Evolutionary conservation across 1,140 invertebrate species (phyloP).

Genomic region (Physella acuta): DNA sequence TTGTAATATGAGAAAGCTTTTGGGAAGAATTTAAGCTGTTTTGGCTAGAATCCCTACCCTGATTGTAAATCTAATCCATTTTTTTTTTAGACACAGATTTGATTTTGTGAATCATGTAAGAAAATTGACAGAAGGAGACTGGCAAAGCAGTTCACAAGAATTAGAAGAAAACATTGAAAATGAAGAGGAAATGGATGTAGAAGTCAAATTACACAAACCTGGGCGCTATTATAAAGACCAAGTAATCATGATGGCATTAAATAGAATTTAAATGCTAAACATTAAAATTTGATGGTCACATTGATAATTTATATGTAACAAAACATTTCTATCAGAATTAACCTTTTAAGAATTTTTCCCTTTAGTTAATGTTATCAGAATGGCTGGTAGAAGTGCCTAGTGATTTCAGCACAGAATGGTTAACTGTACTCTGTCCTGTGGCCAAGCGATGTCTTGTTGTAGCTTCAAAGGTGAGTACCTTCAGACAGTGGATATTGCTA

Average conservation of each 20-base stretch:
- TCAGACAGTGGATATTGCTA: no score
- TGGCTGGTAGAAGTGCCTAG: conserved; percentile 85
- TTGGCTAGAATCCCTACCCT: no score
- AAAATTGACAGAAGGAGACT: conserved; percentile 47
- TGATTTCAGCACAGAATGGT: conserved; percentile 74
- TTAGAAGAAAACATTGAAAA: conserved; percentile 38
- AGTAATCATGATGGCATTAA: conserved; percentile 30
- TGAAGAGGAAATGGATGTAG: conserved; percentile 35
- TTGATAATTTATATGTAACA: neutral
- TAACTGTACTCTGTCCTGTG: conserved; percentile 79
- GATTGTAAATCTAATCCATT: neutral
- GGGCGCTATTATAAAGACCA: conserved; percentile 54
- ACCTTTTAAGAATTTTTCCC: no score
- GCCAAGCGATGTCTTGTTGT: conserved; percentile 78
- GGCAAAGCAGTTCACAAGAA: conserved; percentile 42
- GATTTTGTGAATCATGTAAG: conserved; percentile 54
- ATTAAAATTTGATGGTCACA: no score
- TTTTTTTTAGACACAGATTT: conserved; percentile 48
- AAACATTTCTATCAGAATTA: neutral
- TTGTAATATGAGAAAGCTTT: neutral
- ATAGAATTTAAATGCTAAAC: no score
- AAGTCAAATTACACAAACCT: conserved; percentile 38
- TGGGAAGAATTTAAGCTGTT: no score
- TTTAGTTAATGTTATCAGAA: conserved; percentile 79
- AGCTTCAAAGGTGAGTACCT: conserved; percentile 67